Base-by-base conservation (phyloP, 2,888 invertebrate species). In the Rosalia funebris region DNA sequence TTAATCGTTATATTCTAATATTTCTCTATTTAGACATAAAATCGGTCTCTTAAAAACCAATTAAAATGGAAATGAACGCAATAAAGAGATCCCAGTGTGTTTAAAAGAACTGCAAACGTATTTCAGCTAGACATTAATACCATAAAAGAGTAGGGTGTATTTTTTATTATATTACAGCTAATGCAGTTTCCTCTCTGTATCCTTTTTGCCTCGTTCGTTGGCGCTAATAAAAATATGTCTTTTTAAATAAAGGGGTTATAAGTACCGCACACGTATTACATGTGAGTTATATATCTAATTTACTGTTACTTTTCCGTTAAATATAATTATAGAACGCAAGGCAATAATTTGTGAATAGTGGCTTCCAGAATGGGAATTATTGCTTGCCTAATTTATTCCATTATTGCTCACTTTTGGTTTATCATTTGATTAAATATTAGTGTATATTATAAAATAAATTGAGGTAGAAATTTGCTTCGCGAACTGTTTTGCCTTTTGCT, bases 221-320 rank as follows among this genome's bases (percentile, higher is more conserved):
- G 25, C 11, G 9, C 39, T 50, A 50, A 50, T 50, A 50, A 50
- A 48, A 50, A 50, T 50, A 50, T 39, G 37, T 50, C 39, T 15
- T 36, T 17, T 39, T 39, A 19, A 39, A 37, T 36, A 50, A 50
- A 17, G 19, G 36, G 20, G 50, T 50, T 50, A 39, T 50, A 31
- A 50, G 50, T 50, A 50, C 39, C 39, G 15, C 39, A 39, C 50
- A 25, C 39, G 16, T 20, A 50, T 50, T 37, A 50, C 15, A 39
- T 31, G 25, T 50, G 50, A 39, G 39, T 50, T 50, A 50, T 25
- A 16, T 16, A n/a, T 31, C 39, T 50, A 50, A 50, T 25, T 50
- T 39, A 14, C 25, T 20, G 20, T 50, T 50, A 50, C 39, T 17
- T 12, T 36, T 7, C 34, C 48, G 36, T 48, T 48, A 48, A 32